Evolutionary conservation across 2,797 vertebrate genomes (phyloP).

Genomic region (Malacoraja senta): DNA sequence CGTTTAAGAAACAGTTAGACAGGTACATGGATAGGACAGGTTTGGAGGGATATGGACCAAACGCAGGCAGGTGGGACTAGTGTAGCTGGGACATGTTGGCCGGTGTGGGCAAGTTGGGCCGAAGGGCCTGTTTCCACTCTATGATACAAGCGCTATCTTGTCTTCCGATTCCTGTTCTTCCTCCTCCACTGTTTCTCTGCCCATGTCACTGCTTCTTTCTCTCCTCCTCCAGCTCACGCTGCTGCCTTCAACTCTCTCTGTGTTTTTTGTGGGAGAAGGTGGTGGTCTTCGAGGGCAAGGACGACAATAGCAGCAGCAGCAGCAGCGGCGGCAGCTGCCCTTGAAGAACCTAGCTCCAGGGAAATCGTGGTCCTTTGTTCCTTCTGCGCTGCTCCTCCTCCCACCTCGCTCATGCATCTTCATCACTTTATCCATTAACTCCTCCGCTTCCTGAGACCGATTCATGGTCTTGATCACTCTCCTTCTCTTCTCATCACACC

Average conservation of each 20-base stretch:
- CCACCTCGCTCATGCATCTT: not conserved
- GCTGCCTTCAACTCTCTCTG: not conserved
- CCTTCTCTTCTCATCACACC: not conserved
- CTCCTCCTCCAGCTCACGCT: not conserved
- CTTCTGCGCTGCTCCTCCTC: not conserved
- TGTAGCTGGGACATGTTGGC: no score
- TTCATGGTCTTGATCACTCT: not conserved
- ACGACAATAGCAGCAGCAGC: not conserved
- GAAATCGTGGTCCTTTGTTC: not conserved
- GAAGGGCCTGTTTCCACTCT: no score
- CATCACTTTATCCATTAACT: not conserved
- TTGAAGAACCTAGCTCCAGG: not conserved
- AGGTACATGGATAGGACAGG: no score
- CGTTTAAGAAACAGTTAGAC: no score
- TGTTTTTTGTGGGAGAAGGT: not conserved
- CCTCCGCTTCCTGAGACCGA: not conserved
- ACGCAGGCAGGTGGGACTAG: no score
- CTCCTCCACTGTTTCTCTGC: not conserved
- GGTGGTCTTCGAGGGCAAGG: not conserved
- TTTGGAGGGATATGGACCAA: no score
- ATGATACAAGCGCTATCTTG: not conserved
- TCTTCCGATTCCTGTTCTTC: not conserved
- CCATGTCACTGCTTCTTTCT: not conserved
- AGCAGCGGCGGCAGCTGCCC: not conserved
- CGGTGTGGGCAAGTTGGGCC: no score